A percentile compares a stretch with the other conserved stretches of the same genome.
phyloP scores from a whole-genome alignment of 1,140 invertebrate species.

The Paraescarpia echinospica region DNA sequence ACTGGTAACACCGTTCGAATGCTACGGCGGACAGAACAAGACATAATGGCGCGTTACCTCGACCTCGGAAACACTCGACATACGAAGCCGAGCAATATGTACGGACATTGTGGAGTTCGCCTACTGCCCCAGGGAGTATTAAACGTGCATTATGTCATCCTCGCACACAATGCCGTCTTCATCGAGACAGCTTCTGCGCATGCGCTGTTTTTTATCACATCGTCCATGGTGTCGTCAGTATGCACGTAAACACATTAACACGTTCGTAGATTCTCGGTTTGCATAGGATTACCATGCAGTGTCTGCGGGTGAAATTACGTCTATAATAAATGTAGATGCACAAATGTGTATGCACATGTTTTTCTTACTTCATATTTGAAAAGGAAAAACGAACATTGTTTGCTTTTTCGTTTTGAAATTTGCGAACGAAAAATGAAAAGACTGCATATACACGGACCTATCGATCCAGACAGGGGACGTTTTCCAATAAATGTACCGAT shows the following conservation, averaged over 20 bases:
- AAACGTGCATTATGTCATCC: neutral
- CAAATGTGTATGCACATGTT: neutral
- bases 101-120: neutral
- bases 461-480: no score
- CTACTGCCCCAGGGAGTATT: neutral
- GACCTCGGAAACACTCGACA: no score
- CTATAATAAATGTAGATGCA: neutral
- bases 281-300: neutral
- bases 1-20: no score
- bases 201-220: neutral
- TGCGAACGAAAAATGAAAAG: no score
- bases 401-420: no score
- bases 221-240: neutral
- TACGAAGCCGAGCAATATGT: neutral
- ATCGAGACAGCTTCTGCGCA: neutral
- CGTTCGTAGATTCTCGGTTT: neutral
- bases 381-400: no score
- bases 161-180: neutral
- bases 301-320: neutral
- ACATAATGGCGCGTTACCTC: no score
- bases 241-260: neutral
- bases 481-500: no score
- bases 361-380: no score
- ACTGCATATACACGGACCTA: no score
- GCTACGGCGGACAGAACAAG: no score